Evolutionary conservation across 2,113 vertebrate genomes (phyloP), one percentile per base, ranked within the genome.

Genomic region (Pyxicephalus adspersus): DNA sequence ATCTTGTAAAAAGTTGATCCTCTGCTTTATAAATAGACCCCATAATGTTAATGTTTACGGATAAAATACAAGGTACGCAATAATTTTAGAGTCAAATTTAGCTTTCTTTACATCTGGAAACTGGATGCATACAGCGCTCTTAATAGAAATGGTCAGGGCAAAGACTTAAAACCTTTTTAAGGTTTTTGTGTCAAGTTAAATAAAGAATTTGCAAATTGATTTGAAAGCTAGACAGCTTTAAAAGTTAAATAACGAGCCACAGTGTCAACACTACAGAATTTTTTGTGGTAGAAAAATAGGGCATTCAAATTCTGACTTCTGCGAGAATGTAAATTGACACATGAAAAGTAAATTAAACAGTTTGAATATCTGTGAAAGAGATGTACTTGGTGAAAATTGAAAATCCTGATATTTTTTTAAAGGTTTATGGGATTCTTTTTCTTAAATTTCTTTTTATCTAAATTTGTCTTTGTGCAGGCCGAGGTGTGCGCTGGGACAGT

Each of bases 401-500:
- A 23, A 58, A 1, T 38, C 13, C n/a, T 74, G 22, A 22, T 54
- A 34, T 74, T n/a, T 34, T 16, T 4, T n/a, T 58, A 2, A 20
- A 60, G 34, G 4, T 3, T 23, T 19, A 34, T 22, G 13, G 29
- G 18, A 45, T 61, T 23, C 50, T 8, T 57, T 4, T 57, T 8
- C 23, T 57, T 31, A 72, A 5, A 2, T 31, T 25, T 51, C 18
- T 28, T 19, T 78, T 28, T 68, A n/a, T n/a, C n/a, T 58, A 13
- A 22, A 54, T 8, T 83, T 66, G 54, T 38, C 17, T 79, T 29
- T 64, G 50, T 77, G 25, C 87, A 99, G 97, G 97, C 96, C 76
- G 97, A 99, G 89, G 95, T 99, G 38, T 98, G 97, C 45, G 97
- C 97, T 1, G 97, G 96, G 29, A 98, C 97, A 0, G 96, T 99